Base-by-base conservation (phyloP, 1,140 invertebrate species). In the Mercenaria mercenaria region DNA sequence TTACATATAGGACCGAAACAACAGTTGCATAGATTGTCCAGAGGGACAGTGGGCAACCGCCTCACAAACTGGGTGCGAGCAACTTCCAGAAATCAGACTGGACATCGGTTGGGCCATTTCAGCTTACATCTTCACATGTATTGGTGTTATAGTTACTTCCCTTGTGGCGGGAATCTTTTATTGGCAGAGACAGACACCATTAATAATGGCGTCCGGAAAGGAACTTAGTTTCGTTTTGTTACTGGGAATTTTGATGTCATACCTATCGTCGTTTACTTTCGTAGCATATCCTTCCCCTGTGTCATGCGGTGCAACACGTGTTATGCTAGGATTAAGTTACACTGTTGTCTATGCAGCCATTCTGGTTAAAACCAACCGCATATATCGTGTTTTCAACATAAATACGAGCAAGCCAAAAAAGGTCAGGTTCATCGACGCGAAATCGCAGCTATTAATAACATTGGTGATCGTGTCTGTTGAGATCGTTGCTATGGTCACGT, bases 381-480 rank as follows among this genome's bases (percentile, higher is more conserved):
- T 98, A 81, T 97, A 97, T 2, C 95, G 97, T 72, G 98, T 98
- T 64, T 97, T 97, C 94, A 97, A 97, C 94, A 96, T 96, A 23
- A 96, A 97, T 2, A 98, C 98, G 94, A 97, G 97, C 86, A 98
- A 98, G 18, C 98, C 98, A 0, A 98, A 98, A 93, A 96, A 98
- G 87, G 98, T 98, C 10, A 97, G 97, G 20, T 98, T 98, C 95
- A 99, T 99, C 91, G 98, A 98, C 34, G 98, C 98, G 0, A 97
- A 97, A 92, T 99, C 98, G 0, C 98, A 99, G 95, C 96, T 99
- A 32, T 97, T 98, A 91, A 99, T 99, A 92, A 99, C 98, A 94
- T 96, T 97, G 41, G 97, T 97, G 64, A 96, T 99, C 26, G 97
- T 99, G 10, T 80, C 87, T 1, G 89, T 94, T 13, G 92, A 95